A percentile compares a stretch with the other conserved stretches of the same genome.
These are phyloP conservation scores for Neotoxoptera formosana DNA, from an alignment of 1,140 invertebrate genomes.

Conservation along the genomic window DNA sequence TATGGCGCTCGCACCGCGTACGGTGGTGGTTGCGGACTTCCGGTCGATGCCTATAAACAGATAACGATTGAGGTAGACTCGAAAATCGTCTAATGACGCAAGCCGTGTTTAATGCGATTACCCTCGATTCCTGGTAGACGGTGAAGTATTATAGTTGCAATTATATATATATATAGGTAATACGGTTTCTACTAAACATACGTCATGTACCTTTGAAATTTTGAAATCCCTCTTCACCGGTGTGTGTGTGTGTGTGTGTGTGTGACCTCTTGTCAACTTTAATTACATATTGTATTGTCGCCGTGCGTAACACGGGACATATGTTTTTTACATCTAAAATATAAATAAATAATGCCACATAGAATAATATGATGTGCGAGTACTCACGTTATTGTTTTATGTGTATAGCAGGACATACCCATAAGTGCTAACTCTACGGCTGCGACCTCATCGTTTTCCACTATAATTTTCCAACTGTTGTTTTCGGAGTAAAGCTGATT, in stretches of 20 bases:
- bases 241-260: too few species aligned
- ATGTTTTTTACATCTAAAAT: too few species aligned
- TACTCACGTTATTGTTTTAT: too few species aligned
- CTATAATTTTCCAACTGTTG: too few species aligned
- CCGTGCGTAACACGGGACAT: too few species aligned
- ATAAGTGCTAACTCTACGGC: too few species aligned
- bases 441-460: too few species aligned
- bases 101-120: not conserved
- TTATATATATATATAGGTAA: not conserved
- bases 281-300: not conserved
- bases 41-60: not conserved
- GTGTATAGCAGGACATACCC: too few species aligned
- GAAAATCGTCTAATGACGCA: slow-evolving; percentile 20
- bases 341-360: too few species aligned
- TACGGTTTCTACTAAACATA: not conserved
- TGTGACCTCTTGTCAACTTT: not conserved
- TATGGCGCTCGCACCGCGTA: too few species aligned
- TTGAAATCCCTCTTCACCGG: not conserved
- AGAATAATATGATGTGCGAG: too few species aligned
- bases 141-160: not conserved
- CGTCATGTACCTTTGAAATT: not conserved
- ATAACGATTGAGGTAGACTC: not conserved
- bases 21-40: not conserved
- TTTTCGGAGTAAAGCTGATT: too few species aligned
- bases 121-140: not conserved